A percentile compares a stretch with the other conserved stretches of the same genome.
Conservation (phyloP, 2,113 vertebrate genomes). For the Gracilinanus agilis region DNA sequence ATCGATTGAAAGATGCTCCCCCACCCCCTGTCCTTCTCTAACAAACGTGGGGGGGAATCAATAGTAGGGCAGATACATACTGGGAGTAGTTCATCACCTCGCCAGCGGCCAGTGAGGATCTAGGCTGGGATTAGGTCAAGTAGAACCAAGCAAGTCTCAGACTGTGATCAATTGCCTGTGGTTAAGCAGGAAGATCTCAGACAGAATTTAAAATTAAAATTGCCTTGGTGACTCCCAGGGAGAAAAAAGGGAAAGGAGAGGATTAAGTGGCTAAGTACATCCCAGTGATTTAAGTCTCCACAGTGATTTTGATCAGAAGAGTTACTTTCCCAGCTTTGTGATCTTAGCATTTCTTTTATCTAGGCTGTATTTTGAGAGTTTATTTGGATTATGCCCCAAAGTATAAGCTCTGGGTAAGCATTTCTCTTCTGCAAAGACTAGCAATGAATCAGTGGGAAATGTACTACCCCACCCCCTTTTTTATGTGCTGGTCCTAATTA, state of each 20-base stretch:
- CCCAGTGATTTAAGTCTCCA: slow-evolving; percentile 36
- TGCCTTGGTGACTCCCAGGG: slow-evolving; percentile 34
- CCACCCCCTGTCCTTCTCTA: no score
- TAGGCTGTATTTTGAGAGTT: slow-evolving; percentile 64
- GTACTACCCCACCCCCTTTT: slow-evolving; percentile 36
- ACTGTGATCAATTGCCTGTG: neutral
- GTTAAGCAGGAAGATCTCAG: slow-evolving; percentile 45
- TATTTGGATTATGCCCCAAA: slow-evolving; percentile 58
- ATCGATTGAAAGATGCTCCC: slow-evolving; percentile 40
- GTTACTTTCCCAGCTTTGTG: slow-evolving; percentile 36
- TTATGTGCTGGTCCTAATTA: slow-evolving; percentile 54
- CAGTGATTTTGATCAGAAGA: slow-evolving; percentile 26
- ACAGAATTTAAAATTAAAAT: slow-evolving; percentile 56
- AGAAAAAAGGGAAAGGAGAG: neutral
- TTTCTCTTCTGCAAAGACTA: slow-evolving; percentile 64
- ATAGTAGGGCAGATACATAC: slow-evolving; percentile 45
- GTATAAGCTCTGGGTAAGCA: slow-evolving; percentile 46
- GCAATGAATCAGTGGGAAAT: slow-evolving; percentile 67
- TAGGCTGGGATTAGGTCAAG: slow-evolving; percentile 52
- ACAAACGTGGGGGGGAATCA: slow-evolving; percentile 51
- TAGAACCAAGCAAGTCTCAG: slow-evolving; percentile 44
- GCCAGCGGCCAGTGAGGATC: slow-evolving; percentile 40
- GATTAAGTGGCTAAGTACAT: neutral
- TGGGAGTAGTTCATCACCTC: slow-evolving; percentile 21
- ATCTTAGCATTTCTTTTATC: slow-evolving; percentile 36